Evolutionary conservation across 1,140 invertebrate species (phyloP).

Genomic region (Heliconius melpomene): DNA sequence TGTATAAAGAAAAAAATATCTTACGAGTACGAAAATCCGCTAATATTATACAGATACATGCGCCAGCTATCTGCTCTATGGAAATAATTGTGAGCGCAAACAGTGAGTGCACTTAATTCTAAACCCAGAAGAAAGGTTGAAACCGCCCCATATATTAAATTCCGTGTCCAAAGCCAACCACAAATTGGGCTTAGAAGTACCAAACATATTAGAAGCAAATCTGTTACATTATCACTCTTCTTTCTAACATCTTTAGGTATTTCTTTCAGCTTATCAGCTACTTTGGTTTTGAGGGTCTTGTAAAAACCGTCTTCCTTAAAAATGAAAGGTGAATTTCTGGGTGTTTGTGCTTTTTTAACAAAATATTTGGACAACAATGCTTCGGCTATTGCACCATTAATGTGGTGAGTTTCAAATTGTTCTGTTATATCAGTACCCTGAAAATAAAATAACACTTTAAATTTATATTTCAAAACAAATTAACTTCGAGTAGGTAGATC

Average conservation of each 20-base stretch:
- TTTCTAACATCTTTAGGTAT: slow-evolving; percentile 57
- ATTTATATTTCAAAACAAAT: not conserved
- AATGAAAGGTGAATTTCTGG: slow-evolving; percentile 85
- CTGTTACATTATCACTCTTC: slow-evolving; percentile 80
- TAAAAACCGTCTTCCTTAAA: slow-evolving; percentile 88
- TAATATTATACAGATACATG: slow-evolving; percentile 90
- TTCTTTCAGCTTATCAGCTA: slow-evolving; percentile 77
- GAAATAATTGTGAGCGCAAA: slow-evolving; percentile 90
- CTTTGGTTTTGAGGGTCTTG: slow-evolving; percentile 83
- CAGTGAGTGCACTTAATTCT: slow-evolving; percentile 81
- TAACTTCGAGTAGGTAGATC: too few species aligned
- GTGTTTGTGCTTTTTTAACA: slow-evolving; percentile 78
- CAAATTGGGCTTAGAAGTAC: slow-evolving; percentile 80
- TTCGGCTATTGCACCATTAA: slow-evolving; percentile 80
- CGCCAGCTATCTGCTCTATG: slow-evolving; percentile 90
- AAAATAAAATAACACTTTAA: slow-evolving; percentile 28
- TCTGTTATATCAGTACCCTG: slow-evolving; percentile 90
- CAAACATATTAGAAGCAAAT: slow-evolving; percentile 79
- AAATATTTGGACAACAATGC: slow-evolving; percentile 84
- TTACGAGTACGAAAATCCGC: slow-evolving; percentile 84
- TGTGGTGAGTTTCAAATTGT: slow-evolving; percentile 86
- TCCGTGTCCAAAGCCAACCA: slow-evolving; percentile 73
- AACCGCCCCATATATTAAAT: slow-evolving; percentile 50
- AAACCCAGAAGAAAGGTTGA: slow-evolving; percentile 70
- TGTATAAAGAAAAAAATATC: slow-evolving; percentile 28